phyloP scores from a whole-genome alignment of 53 echinoderm and acorn worm species.

The Holothuria scabra region DNA sequence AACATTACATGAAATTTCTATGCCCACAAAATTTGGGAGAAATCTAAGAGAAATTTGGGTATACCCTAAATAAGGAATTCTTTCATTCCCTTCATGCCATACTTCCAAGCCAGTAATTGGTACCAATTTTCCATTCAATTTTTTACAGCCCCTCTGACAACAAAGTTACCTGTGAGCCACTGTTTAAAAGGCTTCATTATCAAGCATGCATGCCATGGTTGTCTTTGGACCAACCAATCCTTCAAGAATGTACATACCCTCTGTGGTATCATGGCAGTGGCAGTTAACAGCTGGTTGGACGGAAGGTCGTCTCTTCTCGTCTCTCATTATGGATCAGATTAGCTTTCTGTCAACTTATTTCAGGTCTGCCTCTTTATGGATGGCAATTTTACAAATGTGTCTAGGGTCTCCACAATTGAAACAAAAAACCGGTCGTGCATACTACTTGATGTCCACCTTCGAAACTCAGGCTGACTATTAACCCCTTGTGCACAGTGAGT shows the following conservation, averaged over 20 bases:
- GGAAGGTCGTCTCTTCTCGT: not conserved
- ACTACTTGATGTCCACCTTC: not conserved
- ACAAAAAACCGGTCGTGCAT: not conserved
- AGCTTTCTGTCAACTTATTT: not conserved
- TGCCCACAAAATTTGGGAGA: conserved; percentile 31
- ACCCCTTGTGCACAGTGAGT: no score
- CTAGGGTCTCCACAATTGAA: conserved; percentile 3
- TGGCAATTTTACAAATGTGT: not conserved
- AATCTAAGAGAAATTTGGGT: conserved; percentile 34
- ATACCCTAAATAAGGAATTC: conserved; percentile 58
- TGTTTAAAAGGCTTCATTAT: conserved; percentile 52
- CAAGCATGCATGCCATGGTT: not conserved
- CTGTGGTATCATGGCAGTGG: not conserved
- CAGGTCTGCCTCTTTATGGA: not conserved
- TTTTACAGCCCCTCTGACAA: conserved; percentile 39
- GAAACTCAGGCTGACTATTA: not conserved
- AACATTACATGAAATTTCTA: not conserved
- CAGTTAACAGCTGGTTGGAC: not conserved
- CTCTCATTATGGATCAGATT: not conserved
- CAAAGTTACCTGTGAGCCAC: conserved; percentile 65
- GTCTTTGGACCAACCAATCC: not conserved
- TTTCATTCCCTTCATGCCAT: conserved; percentile 64
- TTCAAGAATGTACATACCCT: not conserved
- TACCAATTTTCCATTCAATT: conserved; percentile 13
- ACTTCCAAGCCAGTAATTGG: conserved; percentile 61